phyloP scores from a whole-genome alignment of 1,140 invertebrate genomes.

The Cryptotermes secundus region DNA sequence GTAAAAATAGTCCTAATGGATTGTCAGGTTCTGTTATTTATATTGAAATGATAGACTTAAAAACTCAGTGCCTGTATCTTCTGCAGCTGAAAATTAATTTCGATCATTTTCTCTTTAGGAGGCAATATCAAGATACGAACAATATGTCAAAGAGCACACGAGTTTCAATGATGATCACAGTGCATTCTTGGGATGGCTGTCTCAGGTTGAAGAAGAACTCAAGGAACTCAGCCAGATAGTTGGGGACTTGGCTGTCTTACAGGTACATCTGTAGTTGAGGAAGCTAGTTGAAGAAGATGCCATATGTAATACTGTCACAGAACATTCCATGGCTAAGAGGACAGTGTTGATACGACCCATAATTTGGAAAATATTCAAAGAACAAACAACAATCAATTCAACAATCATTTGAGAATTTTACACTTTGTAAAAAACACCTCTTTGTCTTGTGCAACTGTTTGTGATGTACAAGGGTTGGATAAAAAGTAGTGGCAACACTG shows the following conservation, averaged over 20 bases:
- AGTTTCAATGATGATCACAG: slow-evolving; percentile 77
- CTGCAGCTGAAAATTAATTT: background rate
- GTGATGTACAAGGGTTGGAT: too few relatives aligned
- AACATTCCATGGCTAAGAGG: background rate
- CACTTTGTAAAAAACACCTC: too few relatives aligned
- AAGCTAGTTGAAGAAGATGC: background rate
- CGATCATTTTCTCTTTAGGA: slow-evolving; percentile 50
- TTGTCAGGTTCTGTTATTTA: too few relatives aligned
- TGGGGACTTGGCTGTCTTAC: slow-evolving; percentile 80
- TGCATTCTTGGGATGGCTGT: slow-evolving; percentile 73
- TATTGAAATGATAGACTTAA: too few relatives aligned
- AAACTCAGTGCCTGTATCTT: too few relatives aligned
- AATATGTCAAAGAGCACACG: slow-evolving; percentile 82
- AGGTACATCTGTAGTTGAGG: slow-evolving; percentile 38
- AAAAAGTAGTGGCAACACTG: too few relatives aligned
- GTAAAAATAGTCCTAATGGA: too few relatives aligned
- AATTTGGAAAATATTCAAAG: too few relatives aligned
- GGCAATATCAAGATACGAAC: slow-evolving; percentile 73
- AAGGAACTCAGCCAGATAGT: slow-evolving; percentile 80
- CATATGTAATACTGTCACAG: too few relatives aligned
- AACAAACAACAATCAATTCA: too few relatives aligned
- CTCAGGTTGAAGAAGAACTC: slow-evolving; percentile 67
- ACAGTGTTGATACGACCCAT: background rate
- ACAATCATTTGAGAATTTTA: too few relatives aligned
- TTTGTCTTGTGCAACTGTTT: too few relatives aligned